Evolutionary conservation across 2,797 vertebrate species (phyloP), one percentile per base, ranked within the genome.

Genomic region (Tamandua tetradactyla): DNA sequence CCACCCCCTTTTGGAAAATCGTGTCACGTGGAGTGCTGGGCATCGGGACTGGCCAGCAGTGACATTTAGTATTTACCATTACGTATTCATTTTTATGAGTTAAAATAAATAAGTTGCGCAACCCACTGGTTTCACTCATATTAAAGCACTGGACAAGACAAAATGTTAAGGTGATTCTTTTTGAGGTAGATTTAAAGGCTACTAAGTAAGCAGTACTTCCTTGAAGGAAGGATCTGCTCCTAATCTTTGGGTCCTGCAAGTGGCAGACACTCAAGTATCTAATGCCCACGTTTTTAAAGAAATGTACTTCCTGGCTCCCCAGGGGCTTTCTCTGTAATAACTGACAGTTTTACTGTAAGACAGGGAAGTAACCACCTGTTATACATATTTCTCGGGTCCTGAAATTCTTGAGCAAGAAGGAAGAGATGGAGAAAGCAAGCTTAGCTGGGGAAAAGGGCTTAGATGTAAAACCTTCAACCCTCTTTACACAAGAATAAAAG

Each of bases 371-470:
- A 83, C 66, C 23, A 30, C 27, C 62, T 71, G n/a, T 12, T 44
- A 15, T 13, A 9, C 15, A 0, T 1, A 40, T 44, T 85, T 75
- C 62, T 52, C 49, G 3, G 10, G 49, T 78, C 88, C 83, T 40
- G 89, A 86, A 93, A 89, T 74, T 86, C 83, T 91, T 89, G 71
- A 49, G 55, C 64, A 83, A 91, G 80, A 72, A 62, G 71, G 27
- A 79, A 47, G 71, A 57, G 66, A 59, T n/a, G 80, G 37, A 72
- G 92, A 93, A 94, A 86, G 91, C 37, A 32, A 22, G n/a, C 52
- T 13, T 5, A 22, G 74, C 64, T 20, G 47, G 15, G 74, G 79
- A 61, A 42, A 82, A 75, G 8, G 44, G 40, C 35, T 13, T 47
- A 30, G 11, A 52, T 1, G 9, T 27, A 32, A 30, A 91, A 68